Evolutionary conservation across 2,113 vertebrate species (phyloP), one percentile per base, ranked within the genome.

Genomic region (Ardeotis arabs): DNA sequence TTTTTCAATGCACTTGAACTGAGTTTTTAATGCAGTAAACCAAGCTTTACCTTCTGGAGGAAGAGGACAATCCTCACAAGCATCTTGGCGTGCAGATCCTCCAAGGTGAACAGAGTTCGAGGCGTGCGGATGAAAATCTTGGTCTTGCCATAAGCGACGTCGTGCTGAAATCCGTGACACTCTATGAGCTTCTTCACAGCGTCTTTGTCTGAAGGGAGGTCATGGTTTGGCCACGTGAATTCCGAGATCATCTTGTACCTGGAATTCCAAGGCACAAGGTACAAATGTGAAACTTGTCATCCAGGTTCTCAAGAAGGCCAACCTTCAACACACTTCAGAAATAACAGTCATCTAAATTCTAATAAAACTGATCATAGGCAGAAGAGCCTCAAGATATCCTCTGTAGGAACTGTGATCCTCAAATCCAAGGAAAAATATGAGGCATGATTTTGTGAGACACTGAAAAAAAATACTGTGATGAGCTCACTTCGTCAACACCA

Each of bases 201-300:
- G 0, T 99, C 99, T 63, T 97, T 98, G 98, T 99, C 99, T 1
- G 99, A 99, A 2, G 98, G 97, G 15, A 99, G 96, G 81, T 99
- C 99, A 0, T 99, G 99, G 95, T 99, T 99, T 3, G 99, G 99
- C 99, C 99, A 99, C 2, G 99, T 99, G 91, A 99, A 99, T 94
- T 99, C 98, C 0, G 99, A 99, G 97, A 99, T 99, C 99, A 99
- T 99, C 98, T 99, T 99, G 97, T 99, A 99, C 94, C 99, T 99
- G 95, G 2, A 53, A 47, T 25, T 2, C 14, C 33, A 78, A 58
- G 35, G 64, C 3, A 31, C 10, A 13, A 31, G 10, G 49, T 33
- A 28, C 7, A 53, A 12, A n/a, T 0, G 39, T 12, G 41, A 3
- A 75, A 6, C 6, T 22, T 60, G 20, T 10, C 41, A 27, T 4